Evolutionary conservation across 1,140 invertebrate species (phyloP), one percentile per base, ranked within the genome.

Genomic region (Idris sp.): DNA sequence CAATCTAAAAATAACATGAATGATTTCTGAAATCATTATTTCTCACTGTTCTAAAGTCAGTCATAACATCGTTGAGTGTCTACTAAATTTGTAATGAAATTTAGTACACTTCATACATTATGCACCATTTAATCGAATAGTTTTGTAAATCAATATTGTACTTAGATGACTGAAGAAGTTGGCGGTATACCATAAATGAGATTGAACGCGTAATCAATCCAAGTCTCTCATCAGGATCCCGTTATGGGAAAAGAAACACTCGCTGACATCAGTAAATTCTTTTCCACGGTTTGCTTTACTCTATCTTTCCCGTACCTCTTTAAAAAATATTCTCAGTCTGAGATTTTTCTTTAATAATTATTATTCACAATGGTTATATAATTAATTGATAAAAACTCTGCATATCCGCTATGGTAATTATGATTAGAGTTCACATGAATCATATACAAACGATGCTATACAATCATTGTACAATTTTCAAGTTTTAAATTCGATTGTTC

Each of bases 301-400:
- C 59, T 54, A 74, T 74, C 61, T 74, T 54, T 33, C 43, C 43
- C 35, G 38, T 26, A 30, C 41, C 48, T 59, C 35, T 62, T 62
- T 22, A 62, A 56, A 67, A 49, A 54, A 51, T 43, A 28, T 56
- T 16, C 38, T 74, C 48, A 61, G 53, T 53, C 71, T 74, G 62
- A 68, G 71, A 74, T 58, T 74, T 64, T 75, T 69, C 58, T 75
- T 51, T 61, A 75, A 75, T 75, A 75, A 75, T 68, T 75, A 75
- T 64, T 64, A 41, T 46, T 64, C 49, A 69, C 64, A 75, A 75
- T 65, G 59, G 58, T 65, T 75, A 62, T 69, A 65, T 69, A 75
- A 75, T 75, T 75, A 75, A 75, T 75, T 69, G 73, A 75, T 75
- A 75, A 75, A 69, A 75, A 69, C 49, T 69, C 33, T 59, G 19